phyloP scores from a whole-genome alignment of 1,140 invertebrate species.

The Agrilus planipennis region DNA sequence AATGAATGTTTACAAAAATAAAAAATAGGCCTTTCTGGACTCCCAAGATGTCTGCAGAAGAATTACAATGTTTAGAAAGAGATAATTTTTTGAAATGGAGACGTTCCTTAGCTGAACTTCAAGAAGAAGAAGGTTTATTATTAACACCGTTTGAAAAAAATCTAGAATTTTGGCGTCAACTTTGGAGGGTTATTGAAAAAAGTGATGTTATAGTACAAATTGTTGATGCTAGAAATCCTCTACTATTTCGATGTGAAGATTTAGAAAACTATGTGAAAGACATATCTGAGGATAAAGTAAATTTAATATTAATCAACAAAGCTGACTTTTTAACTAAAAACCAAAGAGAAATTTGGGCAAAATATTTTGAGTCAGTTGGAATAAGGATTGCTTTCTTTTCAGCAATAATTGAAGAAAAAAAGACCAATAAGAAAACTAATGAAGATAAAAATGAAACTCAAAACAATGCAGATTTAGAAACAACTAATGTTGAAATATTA shows the following conservation, averaged over 20 bases:
- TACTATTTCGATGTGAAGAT: conserved; percentile 88
- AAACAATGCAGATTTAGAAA: conserved; percentile 16
- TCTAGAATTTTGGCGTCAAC: conserved; percentile 94
- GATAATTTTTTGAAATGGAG: conserved; percentile 84
- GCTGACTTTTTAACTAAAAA: conserved; percentile 80
- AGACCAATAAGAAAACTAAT: no score
- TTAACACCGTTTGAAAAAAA: conserved; percentile 98
- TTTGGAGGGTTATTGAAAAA: conserved; percentile 95
- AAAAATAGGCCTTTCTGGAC: conserved; percentile 67
- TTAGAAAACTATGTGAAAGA: conserved; percentile 90
- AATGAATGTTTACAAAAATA: conserved; percentile 1
- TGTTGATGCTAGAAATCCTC: conserved; percentile 92
- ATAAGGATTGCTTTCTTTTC: conserved; percentile 77
- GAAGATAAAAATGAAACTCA: no score
- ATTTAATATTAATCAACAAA: conserved; percentile 89
- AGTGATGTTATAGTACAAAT: conserved; percentile 94
- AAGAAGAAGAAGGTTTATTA: conserved; percentile 68
- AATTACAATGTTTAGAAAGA: conserved; percentile 65
- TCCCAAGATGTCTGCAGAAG: conserved; percentile 56
- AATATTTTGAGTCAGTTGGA: conserved; percentile 66
- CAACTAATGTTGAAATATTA: conserved; percentile 18
- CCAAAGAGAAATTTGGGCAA: conserved; percentile 76
- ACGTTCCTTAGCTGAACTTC: conserved; percentile 60
- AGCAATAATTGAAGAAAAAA: no score
- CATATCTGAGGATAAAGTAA: conserved; percentile 62